phyloP scores from a whole-genome alignment of 2,797 vertebrate species.

The Sphenopsis melanotis region DNA sequence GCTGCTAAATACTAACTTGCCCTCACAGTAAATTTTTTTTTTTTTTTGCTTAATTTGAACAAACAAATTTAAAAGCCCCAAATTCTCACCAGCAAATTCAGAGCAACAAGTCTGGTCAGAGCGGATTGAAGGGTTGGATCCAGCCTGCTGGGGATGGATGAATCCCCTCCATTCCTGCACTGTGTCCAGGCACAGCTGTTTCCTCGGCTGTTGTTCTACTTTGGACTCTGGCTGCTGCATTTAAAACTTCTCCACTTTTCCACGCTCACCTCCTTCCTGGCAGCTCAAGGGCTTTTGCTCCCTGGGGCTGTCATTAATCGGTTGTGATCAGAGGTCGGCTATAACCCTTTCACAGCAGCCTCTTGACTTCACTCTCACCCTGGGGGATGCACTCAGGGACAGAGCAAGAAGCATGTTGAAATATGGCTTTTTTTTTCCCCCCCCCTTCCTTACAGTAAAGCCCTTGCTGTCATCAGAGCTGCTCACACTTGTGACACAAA shows the following conservation, averaged over 20 bases:
- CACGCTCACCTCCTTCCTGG: conserved; percentile 22
- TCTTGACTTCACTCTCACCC: conserved; percentile 61
- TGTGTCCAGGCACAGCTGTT: background rate
- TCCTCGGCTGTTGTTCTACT: background rate
- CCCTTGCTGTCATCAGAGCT: background rate
- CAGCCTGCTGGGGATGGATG: background rate
- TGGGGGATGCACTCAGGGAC: conserved; percentile 28
- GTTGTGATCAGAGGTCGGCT: conserved; percentile 56
- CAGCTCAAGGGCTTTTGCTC: conserved; percentile 53
- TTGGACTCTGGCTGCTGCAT: background rate
- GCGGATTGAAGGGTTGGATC: accelerated
- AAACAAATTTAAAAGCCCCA: background rate
- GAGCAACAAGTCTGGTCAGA: background rate
- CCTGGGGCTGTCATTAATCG: conserved; percentile 62
- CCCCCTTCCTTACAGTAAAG: conserved; percentile 6
- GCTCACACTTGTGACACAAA: conserved; percentile 5
- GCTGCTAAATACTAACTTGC: background rate
- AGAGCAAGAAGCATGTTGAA: conserved; percentile 31
- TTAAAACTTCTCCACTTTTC: conserved; percentile 12
- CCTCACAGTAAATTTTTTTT: background rate
- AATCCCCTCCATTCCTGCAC: background rate
- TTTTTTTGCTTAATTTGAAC: background rate
- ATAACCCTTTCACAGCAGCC: conserved; percentile 56
- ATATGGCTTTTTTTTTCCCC: background rate
- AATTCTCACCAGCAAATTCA: background rate